These are phyloP conservation scores for Serinus canaria DNA, from an alignment of 2,113 vertebrate genomes.

Conservation along the genomic window DNA sequence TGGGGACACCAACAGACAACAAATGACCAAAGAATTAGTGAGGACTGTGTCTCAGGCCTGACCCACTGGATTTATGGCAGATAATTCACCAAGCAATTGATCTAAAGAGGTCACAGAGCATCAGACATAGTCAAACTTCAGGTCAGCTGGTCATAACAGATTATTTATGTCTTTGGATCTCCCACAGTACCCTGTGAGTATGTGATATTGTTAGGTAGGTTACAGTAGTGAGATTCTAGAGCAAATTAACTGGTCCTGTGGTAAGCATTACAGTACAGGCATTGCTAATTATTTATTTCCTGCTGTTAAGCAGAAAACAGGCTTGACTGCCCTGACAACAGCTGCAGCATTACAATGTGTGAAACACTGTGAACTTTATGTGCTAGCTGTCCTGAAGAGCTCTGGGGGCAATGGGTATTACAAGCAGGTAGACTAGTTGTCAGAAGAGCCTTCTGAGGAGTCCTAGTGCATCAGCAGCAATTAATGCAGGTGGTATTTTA, in stretches of 20 bases:
- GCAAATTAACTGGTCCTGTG: conserved; percentile 30
- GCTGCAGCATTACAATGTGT: conserved; percentile 66
- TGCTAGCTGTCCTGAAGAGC: conserved; percentile 56
- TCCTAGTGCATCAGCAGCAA: conserved; percentile 87
- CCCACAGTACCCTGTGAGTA: neutral
- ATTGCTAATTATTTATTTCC: conserved; percentile 77
- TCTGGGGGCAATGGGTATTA: conserved; percentile 63
- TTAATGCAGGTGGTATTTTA: conserved; percentile 98
- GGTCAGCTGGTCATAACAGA: neutral
- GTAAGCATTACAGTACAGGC: conserved; percentile 53
- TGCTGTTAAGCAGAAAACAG: conserved; percentile 74
- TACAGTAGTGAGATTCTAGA: conserved; percentile 27
- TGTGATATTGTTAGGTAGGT: neutral
- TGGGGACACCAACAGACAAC: neutral
- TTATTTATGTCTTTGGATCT: neutral
- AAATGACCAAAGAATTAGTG: neutral
- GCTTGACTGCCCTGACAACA: conserved; percentile 73
- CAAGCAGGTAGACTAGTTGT: conserved; percentile 78
- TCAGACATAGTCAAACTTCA: neutral
- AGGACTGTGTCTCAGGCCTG: neutral
- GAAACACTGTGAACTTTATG: conserved; percentile 46
- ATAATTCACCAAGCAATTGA: neutral
- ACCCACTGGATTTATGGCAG: neutral
- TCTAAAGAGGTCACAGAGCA: neutral
- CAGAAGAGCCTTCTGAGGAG: conserved; percentile 81